A percentile compares a stretch with the other conserved stretches of the same genome.
These are phyloP conservation scores for Phocides pigmalion DNA, from an alignment of 1,140 invertebrate genomes.

Conservation along the genomic window DNA sequence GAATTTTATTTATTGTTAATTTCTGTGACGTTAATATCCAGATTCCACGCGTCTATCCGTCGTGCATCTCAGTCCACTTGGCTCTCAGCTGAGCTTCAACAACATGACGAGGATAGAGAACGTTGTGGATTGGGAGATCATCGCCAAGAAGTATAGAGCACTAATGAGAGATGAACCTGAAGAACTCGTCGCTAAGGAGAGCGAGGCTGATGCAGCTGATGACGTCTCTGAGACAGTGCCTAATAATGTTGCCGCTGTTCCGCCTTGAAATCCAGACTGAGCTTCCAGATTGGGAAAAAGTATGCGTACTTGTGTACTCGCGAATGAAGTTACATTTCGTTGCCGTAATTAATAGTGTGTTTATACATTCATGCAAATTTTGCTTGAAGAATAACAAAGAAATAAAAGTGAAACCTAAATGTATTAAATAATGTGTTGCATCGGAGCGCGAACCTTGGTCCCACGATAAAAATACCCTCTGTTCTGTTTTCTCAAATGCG, in stretches of 20 bases:
- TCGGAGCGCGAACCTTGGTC: too few species aligned
- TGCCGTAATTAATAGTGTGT: too few species aligned
- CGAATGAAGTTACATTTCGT: too few species aligned
- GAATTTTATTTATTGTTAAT: too few species aligned
- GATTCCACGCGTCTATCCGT: conserved; percentile 91
- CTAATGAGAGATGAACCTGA: conserved; percentile 88
- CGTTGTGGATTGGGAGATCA: conserved; percentile 95
- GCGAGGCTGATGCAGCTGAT: conserved; percentile 80
- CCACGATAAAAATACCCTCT: too few species aligned
- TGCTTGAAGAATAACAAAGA: too few species aligned
- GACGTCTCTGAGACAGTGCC: conserved; percentile 73
- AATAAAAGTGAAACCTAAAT: too few species aligned
- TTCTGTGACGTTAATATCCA: conserved; percentile 49
- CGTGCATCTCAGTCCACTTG: conserved; percentile 91
- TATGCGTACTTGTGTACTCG: not conserved
- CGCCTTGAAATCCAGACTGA: conserved; percentile 53
- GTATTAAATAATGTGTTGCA: too few species aligned
- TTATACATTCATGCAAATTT: too few species aligned
- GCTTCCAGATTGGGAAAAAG: not conserved
- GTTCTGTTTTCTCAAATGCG: too few species aligned
- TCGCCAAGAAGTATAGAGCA: conserved; percentile 94
- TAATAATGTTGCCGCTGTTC: conserved; percentile 65
- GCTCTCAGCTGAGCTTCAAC: conserved; percentile 92
- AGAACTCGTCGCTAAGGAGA: conserved; percentile 83
- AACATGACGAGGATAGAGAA: conserved; percentile 92